phyloP scores from a whole-genome alignment of 1,140 invertebrate species.

The Euschistus heros region DNA sequence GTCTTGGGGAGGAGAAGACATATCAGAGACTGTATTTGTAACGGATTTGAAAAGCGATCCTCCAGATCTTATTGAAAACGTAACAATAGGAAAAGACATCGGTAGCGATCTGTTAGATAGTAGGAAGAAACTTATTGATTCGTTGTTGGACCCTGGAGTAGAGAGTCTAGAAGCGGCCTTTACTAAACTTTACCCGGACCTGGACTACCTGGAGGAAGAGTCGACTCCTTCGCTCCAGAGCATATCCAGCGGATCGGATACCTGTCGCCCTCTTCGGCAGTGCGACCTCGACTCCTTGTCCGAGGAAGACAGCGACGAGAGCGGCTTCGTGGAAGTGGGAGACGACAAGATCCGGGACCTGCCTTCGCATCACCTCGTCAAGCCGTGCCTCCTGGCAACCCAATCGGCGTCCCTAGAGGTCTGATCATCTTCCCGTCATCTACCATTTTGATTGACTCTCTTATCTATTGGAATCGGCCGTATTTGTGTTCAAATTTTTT shows the following conservation, averaged over 20 bases:
- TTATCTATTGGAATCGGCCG: background rate
- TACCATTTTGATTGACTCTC: background rate
- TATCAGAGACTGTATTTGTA: conserved; percentile 4
- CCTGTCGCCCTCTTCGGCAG: conserved; percentile 10
- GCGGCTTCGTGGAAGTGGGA: conserved; percentile 30
- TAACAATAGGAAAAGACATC: background rate
- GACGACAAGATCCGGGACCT: conserved; percentile 30
- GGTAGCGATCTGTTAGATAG: conserved; percentile 8
- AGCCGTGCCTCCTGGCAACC: conserved; percentile 26
- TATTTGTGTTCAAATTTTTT: background rate
- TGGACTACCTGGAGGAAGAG: conserved; percentile 30
- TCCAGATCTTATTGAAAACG: conserved; percentile 10
- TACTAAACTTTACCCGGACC: conserved; percentile 16
- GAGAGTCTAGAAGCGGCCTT: conserved; percentile 15
- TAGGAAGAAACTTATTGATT: conserved; percentile 27
- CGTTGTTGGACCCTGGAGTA: conserved; percentile 6
- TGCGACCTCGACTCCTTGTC: conserved; percentile 30
- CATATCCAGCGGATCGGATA: conserved; percentile 30
- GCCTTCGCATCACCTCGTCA: conserved; percentile 30
- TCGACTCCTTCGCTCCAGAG: conserved; percentile 32
- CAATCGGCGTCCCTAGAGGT: conserved; percentile 21
- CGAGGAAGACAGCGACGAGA: conserved; percentile 32
- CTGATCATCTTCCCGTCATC: background rate
- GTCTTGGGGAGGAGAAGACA: conserved; percentile 23
- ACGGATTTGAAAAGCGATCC: background rate